Evolutionary conservation across 2,888 invertebrate genomes (phyloP).

Genomic region (Torymus tubicola): DNA sequence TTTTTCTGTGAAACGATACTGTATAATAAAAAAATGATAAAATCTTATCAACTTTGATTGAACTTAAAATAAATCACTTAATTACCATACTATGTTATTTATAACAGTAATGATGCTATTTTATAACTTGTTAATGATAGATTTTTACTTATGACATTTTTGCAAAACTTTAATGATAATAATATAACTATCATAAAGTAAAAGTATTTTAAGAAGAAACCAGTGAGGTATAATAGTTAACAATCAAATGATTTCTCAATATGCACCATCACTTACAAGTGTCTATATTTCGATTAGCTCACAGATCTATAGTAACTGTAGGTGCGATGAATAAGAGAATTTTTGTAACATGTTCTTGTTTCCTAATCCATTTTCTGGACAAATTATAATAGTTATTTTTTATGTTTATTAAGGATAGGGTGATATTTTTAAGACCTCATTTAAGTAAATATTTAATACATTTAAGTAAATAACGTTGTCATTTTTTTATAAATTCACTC

Average conservation of each 20-base stretch:
- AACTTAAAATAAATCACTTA: too few relatives aligned
- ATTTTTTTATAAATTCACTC: too few relatives aligned
- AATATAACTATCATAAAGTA: neutral
- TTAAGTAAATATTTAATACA: neutral
- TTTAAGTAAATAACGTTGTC: conserved; percentile 39
- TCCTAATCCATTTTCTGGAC: conserved; percentile 59
- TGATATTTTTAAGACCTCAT: too few relatives aligned
- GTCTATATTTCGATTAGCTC: conserved; percentile 60
- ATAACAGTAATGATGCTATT: too few relatives aligned
- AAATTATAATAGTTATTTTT: too few relatives aligned
- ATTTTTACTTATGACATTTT: conserved; percentile 66
- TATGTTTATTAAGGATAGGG: too few relatives aligned
- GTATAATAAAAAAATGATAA: too few relatives aligned
- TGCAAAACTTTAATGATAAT: conserved; percentile 59
- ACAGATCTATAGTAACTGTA: conserved; percentile 68
- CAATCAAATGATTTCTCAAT: conserved; percentile 63
- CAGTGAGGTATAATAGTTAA: neutral
- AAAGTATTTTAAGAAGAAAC: neutral
- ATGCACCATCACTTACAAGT: conserved; percentile 62
- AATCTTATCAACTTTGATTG: too few relatives aligned
- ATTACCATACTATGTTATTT: too few relatives aligned
- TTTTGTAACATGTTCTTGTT: neutral
- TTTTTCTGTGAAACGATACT: too few relatives aligned
- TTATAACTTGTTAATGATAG: conserved; percentile 65
- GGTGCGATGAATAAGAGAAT: conserved; percentile 66